Evolutionary conservation across 2,888 invertebrate genomes (phyloP).

Genomic region (Nesidiocoris tenuis): DNA sequence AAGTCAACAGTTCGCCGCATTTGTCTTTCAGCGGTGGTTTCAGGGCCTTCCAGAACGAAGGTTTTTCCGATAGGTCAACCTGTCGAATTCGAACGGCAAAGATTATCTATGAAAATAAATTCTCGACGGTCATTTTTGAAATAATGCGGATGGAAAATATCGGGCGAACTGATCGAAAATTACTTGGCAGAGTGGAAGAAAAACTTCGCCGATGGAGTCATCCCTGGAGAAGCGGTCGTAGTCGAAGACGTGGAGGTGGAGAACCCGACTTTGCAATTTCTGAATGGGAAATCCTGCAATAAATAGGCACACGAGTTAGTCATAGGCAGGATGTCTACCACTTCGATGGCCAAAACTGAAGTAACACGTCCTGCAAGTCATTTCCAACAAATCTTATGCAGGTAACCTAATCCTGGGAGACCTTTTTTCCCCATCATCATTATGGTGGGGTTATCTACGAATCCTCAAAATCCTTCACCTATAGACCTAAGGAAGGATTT

Average conservation of each 20-base stretch:
- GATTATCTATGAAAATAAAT: no score
- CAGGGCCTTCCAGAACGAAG: constrained; percentile 90
- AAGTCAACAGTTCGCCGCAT: constrained; percentile 87
- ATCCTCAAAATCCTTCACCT: no score
- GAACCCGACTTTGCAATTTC: constrained; percentile 85
- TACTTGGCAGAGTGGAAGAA: constrained; percentile 87
- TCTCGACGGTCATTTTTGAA: neutral
- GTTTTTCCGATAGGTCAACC: constrained; percentile 90
- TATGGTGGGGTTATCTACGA: no score
- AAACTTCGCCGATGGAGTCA: constrained; percentile 91
- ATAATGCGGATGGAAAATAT: neutral
- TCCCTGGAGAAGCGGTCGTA: constrained; percentile 92
- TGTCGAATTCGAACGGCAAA: no score
- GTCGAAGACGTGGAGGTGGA: constrained; percentile 91
- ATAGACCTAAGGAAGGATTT: no score
- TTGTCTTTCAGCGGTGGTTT: constrained; percentile 92
- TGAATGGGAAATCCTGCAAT: constrained; percentile 79
- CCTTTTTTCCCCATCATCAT: no score
- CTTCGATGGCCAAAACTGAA: no score
- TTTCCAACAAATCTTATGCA: no score
- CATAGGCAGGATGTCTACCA: no score
- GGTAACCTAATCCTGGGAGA: no score
- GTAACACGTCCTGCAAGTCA: no score
- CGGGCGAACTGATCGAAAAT: neutral
- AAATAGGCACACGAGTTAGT: constrained; percentile 15